Evolutionary conservation across 2,797 vertebrate species (phyloP), one percentile per base, ranked within the genome.

Genomic region (Enteromius unitaeniatus): DNA sequence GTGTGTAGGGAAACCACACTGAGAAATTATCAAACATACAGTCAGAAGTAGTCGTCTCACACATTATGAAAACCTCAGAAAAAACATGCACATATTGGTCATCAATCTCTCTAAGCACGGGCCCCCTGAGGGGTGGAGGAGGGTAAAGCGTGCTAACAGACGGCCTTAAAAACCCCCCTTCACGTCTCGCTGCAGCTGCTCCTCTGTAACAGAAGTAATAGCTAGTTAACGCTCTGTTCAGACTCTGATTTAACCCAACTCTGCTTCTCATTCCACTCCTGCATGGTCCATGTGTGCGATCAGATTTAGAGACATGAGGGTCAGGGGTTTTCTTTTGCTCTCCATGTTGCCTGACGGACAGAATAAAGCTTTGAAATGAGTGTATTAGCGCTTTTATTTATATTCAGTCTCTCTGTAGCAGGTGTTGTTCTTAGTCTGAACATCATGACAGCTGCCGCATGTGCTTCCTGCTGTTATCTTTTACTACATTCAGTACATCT

Each of bases 101-200:
- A 82, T 77, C 81, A 84, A 79, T 83, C 40, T 64, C 72, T 84
- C 73, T 79, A 82, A 84, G 83, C 70, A 45, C 13, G 45, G 60
- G 81, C 78, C 68, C 31, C 79, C 62, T 42, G 67, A 67, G 85
- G 77, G 85, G 67, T 69, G 40, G 69, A 69, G 49, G 68, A 65
- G 72, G 79, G 83, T 68, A 53, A 42, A 62, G 55, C 23, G 31
- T 62, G 83, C 84, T 81, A 84, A 79, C 87, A 90, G 81, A 84
- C 83, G 40, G 78, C 85, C 82, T 67, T n/a, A 28, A 69, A 78
- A 45, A 75, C 64, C 65, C 40, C 77, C 77, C 68, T 75, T 72
- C 23, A 65, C 62, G 23, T 76, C 70, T 86, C 55, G 21, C 65
- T 81, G 87, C 87, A 89, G 88, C 87, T 90, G 89, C 86, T 89